phyloP scores from a whole-genome alignment of 2,888 invertebrate species.

The Drosophila pseudotakahashii region DNA sequence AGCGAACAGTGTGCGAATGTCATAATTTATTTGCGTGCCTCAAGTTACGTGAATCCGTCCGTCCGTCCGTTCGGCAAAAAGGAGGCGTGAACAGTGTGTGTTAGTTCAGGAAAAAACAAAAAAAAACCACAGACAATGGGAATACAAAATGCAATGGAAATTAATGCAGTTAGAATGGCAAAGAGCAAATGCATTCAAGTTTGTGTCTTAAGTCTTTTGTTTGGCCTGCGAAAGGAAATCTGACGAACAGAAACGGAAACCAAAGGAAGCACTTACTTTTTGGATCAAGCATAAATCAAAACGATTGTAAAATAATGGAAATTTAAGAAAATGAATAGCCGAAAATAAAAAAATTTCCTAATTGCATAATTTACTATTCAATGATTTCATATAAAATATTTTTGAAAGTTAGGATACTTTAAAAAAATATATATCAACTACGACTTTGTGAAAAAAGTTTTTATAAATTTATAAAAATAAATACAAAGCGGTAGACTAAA shows the following conservation, averaged over 20 bases:
- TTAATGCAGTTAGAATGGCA: conserved; percentile 7
- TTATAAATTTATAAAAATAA: too few relatives aligned
- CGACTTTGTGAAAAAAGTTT: too few relatives aligned
- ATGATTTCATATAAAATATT: too few relatives aligned
- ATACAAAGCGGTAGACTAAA: too few relatives aligned
- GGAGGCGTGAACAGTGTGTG: conserved; percentile 36
- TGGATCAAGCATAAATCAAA: conserved; percentile 10
- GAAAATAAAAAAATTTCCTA: background rate
- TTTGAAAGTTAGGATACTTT: too few relatives aligned
- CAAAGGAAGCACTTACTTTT: conserved; percentile 11
- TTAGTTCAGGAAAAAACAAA: conserved; percentile 10
- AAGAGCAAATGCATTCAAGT: conserved; percentile 43
- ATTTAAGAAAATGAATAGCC: background rate
- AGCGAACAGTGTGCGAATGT: conserved; percentile 49
- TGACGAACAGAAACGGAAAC: conserved; percentile 1
- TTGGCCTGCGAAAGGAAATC: conserved; percentile 30
- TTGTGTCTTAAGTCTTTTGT: conserved; percentile 71
- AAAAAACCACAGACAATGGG: conserved; percentile 18
- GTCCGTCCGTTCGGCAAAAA: too few relatives aligned
- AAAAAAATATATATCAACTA: too few relatives aligned
- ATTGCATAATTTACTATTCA: too few relatives aligned
- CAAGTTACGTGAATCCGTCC: conserved; percentile 51
- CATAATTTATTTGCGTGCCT: conserved; percentile 71
- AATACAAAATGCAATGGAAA: conserved; percentile 28
- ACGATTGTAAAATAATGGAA: conserved; percentile 2